phyloP scores from a whole-genome alignment of 1,140 invertebrate species.

The Scylla paramamosain region DNA sequence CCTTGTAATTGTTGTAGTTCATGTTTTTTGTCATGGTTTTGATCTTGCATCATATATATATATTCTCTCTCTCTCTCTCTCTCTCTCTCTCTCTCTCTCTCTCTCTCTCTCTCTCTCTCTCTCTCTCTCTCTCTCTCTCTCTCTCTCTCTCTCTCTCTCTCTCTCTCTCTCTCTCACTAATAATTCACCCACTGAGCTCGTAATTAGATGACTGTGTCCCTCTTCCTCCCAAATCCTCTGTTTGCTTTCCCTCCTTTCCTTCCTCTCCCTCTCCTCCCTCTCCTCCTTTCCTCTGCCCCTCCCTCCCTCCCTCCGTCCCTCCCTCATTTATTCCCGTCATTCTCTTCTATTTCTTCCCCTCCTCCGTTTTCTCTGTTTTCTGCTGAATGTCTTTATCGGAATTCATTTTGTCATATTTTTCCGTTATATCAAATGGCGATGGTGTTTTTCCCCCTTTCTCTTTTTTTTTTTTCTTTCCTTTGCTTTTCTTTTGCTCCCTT shows the following conservation, averaged over 20 bases:
- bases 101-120: too few relatives aligned
- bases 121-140: too few relatives aligned
- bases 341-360: neutral
- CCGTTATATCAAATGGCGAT: neutral
- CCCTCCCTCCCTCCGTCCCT: neutral
- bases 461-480: neutral
- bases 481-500: neutral
- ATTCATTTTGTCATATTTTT: too few relatives aligned
- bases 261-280: neutral
- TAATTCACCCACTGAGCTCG: neutral
- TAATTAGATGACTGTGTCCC: slow-evolving; percentile 12
- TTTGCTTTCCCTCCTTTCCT: neutral
- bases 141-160: too few relatives aligned
- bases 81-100: too few relatives aligned
- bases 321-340: neutral
- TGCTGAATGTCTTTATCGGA: too few relatives aligned
- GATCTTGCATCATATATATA: neutral
- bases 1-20: neutral
- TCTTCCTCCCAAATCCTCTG: neutral
- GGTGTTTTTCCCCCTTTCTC: neutral
- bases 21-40: neutral
- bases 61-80: too few relatives aligned
- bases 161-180: neutral
- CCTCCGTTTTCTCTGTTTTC: neutral
- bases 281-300: neutral